Conservation (phyloP, 2,113 vertebrate genomes). For the Sinocyclocheilus anshuiensis region DNA sequence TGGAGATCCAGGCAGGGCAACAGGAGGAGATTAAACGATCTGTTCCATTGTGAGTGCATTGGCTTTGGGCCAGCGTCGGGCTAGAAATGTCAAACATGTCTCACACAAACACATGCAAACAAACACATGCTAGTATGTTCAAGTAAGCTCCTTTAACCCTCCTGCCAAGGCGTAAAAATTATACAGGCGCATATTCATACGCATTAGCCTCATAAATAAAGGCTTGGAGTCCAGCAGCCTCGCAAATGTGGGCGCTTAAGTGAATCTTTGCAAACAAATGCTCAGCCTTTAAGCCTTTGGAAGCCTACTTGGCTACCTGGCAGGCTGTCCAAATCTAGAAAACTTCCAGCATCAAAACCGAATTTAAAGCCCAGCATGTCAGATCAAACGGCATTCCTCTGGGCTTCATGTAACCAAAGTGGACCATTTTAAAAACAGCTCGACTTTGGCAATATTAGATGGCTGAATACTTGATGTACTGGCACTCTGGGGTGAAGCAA, state of each 20-base stretch:
- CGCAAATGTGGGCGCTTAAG: slow-evolving; percentile 6
- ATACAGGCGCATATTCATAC: slow-evolving; percentile 7
- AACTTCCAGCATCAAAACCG: slow-evolving; percentile 1
- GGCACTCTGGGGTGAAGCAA: slow-evolving; percentile 10
- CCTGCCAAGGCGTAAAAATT: neutral
- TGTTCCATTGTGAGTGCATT: slow-evolving; percentile 48
- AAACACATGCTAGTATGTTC: neutral
- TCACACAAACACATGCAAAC: slow-evolving; percentile 36
- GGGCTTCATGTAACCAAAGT: neutral
- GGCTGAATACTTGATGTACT: slow-evolving; percentile 31
- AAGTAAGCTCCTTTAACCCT: neutral
- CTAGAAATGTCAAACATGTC: slow-evolving; percentile 54
- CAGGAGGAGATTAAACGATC: slow-evolving; percentile 46
- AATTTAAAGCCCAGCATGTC: neutral
- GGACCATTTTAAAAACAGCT: slow-evolving; percentile 20
- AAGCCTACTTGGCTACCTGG: slow-evolving; percentile 12
- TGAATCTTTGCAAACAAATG: slow-evolving; percentile 13
- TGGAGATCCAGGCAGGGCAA: slow-evolving; percentile 44
- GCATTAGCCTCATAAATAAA: slow-evolving; percentile 32
- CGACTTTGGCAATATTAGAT: neutral
- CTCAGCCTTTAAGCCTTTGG: neutral
- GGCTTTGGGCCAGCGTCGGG: slow-evolving; percentile 8
- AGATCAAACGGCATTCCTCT: slow-evolving; percentile 32
- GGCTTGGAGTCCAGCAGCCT: neutral
- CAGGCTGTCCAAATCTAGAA: neutral